phyloP scores from a whole-genome alignment of 2,888 invertebrate genomes.

The Rhagophthalmus giganteus region DNA sequence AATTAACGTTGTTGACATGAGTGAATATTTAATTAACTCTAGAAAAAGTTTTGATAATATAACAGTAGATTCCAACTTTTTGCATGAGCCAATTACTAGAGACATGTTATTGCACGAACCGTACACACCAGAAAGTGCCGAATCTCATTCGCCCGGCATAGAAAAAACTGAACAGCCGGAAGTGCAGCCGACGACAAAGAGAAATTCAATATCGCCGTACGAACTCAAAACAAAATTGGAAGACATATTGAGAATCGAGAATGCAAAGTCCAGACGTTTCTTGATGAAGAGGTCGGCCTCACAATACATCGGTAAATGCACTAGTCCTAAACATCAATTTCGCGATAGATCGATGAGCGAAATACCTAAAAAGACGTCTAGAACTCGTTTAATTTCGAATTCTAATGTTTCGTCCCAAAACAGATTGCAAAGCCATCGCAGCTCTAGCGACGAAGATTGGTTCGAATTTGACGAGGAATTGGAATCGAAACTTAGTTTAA shows the following conservation, averaged over 20 bases:
- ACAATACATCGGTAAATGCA: slow-evolving; percentile 35
- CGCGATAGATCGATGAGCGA: slow-evolving; percentile 47
- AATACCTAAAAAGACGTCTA: slow-evolving; percentile 36
- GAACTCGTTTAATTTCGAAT: slow-evolving; percentile 38
- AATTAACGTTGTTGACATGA: slow-evolving; percentile 54
- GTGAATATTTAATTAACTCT: slow-evolving; percentile 44
- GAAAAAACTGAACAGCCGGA: slow-evolving; percentile 53
- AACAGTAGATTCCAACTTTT: slow-evolving; percentile 53
- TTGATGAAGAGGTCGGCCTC: slow-evolving; percentile 44
- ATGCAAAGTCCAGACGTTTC: slow-evolving; percentile 36
- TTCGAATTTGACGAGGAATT: slow-evolving; percentile 51
- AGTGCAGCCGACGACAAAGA: slow-evolving; percentile 32
- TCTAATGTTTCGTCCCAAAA: slow-evolving; percentile 38
- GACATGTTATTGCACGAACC: slow-evolving; percentile 64
- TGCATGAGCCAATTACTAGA: slow-evolving; percentile 59
- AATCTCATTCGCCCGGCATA: slow-evolving; percentile 72
- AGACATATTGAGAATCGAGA: slow-evolving; percentile 51
- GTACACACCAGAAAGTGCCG: slow-evolving; percentile 81
- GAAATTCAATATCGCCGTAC: slow-evolving; percentile 61
- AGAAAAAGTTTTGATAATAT: slow-evolving; percentile 45
- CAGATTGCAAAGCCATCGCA: slow-evolving; percentile 54
- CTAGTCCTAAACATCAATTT: slow-evolving; percentile 28
- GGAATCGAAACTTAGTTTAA: slow-evolving; percentile 18
- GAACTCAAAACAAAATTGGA: slow-evolving; percentile 66
- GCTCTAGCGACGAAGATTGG: slow-evolving; percentile 57